These are phyloP conservation scores for Passer montanus DNA, from an alignment of 2,113 vertebrate species.

Conservation along the genomic window DNA sequence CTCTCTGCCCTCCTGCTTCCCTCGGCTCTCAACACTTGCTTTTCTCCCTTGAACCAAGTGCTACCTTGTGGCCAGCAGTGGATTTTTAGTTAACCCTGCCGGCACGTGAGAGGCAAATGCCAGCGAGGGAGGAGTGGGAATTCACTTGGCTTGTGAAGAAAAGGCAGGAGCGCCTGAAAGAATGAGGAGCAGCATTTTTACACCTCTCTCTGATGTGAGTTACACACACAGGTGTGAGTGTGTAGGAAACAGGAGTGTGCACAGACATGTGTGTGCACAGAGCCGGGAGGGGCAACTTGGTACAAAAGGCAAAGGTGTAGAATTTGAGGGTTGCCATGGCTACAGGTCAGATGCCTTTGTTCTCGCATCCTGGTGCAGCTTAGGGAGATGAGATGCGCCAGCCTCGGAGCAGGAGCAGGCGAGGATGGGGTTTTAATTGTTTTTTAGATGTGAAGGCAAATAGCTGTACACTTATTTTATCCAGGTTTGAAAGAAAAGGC, in stretches of 20 bases:
- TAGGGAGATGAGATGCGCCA: slow-evolving; percentile 50
- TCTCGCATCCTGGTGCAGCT: slow-evolving; percentile 39
- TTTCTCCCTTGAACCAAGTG: slow-evolving; percentile 42
- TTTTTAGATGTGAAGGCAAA: not conserved
- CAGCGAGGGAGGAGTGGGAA: not conserved
- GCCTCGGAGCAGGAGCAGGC: not conserved
- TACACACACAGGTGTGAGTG: not conserved
- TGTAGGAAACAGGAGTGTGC: not conserved
- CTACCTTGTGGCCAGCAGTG: slow-evolving; percentile 35
- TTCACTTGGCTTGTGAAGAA: not conserved
- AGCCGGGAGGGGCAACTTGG: slow-evolving; percentile 15
- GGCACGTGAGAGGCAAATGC: not conserved
- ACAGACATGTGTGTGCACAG: not conserved
- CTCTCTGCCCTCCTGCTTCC: not conserved
- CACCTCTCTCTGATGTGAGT: not conserved
- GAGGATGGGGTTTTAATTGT: not conserved
- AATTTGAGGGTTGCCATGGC: slow-evolving; percentile 70
- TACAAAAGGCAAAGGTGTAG: slow-evolving; percentile 66
- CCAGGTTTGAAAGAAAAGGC: slow-evolving; percentile 23
- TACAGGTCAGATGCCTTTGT: slow-evolving; percentile 72
- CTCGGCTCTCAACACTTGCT: not conserved
- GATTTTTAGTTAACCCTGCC: slow-evolving; percentile 26
- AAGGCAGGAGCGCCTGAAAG: not conserved
- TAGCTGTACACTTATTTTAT: not conserved
- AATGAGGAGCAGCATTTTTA: not conserved